A percentile compares a stretch with the other conserved stretches of the same genome.
These are phyloP conservation scores for Rhyzopertha dominica DNA, from an alignment of 1,140 invertebrate genomes.

Conservation along the genomic window DNA sequence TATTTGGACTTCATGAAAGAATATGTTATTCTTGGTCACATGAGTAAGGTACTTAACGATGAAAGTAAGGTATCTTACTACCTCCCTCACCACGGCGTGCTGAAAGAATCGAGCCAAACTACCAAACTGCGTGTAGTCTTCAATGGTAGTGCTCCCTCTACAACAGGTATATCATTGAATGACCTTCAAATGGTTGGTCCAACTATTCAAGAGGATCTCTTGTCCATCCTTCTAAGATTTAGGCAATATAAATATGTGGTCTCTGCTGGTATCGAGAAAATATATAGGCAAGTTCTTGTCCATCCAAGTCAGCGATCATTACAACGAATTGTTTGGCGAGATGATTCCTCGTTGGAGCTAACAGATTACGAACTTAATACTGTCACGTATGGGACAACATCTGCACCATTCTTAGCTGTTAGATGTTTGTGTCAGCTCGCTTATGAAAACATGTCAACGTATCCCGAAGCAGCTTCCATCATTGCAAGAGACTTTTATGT, in stretches of 20 bases:
- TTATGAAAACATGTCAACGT: conserved; percentile 17
- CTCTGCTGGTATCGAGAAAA: conserved; percentile 2
- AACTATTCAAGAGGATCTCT: conserved; percentile 30
- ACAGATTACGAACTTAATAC: conserved; percentile 34
- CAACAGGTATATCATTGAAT: conserved; percentile 17
- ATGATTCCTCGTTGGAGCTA: conserved; percentile 14
- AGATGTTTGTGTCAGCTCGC: conserved; percentile 28
- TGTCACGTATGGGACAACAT: conserved; percentile 28
- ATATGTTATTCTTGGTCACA: too few relatives aligned
- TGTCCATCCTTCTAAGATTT: neutral
- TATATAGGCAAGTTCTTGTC: neutral
- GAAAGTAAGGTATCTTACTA: conserved; percentile 28
- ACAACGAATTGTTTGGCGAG: conserved; percentile 45
- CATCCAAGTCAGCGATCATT: conserved; percentile 17
- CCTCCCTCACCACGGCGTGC: conserved; percentile 46
- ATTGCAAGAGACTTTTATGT: conserved; percentile 29
- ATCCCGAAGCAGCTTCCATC: conserved; percentile 20
- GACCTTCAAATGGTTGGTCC: conserved; percentile 35
- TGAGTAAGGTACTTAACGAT: too few relatives aligned
- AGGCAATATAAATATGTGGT: neutral
- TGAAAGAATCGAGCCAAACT: conserved; percentile 28
- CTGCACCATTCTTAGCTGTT: conserved; percentile 29
- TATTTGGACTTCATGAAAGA: too few relatives aligned
- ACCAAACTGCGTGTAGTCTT: conserved; percentile 24
- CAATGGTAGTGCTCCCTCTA: conserved; percentile 9